phyloP scores from a whole-genome alignment of 2,797 vertebrate genomes.

The Melanotaenia pygmaea region DNA sequence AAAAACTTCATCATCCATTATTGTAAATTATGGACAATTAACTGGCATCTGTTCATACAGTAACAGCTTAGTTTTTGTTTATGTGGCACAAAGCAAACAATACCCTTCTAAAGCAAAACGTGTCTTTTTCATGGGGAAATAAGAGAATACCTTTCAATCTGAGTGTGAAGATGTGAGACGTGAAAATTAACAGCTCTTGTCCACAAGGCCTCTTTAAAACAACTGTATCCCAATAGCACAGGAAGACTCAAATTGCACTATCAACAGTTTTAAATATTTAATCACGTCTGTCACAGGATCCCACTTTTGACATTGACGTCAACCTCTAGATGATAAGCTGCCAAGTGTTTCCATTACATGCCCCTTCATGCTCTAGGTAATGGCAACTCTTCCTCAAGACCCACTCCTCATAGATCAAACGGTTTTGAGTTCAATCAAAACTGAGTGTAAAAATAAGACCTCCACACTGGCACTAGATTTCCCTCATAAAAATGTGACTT shows the following conservation, averaged over 20 bases:
- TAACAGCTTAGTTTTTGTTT: conserved; percentile 26
- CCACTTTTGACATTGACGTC: conserved; percentile 79
- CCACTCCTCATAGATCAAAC: conserved; percentile 53
- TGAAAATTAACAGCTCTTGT: conserved; percentile 79
- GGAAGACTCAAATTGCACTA: conserved; percentile 74
- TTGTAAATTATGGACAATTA: not conserved
- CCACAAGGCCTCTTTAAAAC: conserved; percentile 77
- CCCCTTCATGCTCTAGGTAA: conserved; percentile 17
- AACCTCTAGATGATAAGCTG: conserved; percentile 66
- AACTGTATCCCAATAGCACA: conserved; percentile 54
- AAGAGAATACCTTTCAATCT: conserved; percentile 26
- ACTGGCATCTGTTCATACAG: conserved; percentile 5
- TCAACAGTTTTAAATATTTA: conserved; percentile 84
- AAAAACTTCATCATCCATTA: not conserved
- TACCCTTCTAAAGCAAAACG: conserved; percentile 7
- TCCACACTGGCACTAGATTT: not conserved
- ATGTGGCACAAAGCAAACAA: not conserved
- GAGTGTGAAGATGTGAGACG: conserved; percentile 36
- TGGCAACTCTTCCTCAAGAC: conserved; percentile 36
- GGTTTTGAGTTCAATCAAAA: conserved; percentile 22
- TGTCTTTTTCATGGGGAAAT: not conserved
- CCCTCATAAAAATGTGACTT: conserved; percentile 35
- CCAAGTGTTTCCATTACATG: conserved; percentile 64
- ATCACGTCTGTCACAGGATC: conserved; percentile 78
- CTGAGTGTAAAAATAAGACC: conserved; percentile 35